phyloP scores from a whole-genome alignment of 2,888 invertebrate species.

The Rhingia campestris region DNA sequence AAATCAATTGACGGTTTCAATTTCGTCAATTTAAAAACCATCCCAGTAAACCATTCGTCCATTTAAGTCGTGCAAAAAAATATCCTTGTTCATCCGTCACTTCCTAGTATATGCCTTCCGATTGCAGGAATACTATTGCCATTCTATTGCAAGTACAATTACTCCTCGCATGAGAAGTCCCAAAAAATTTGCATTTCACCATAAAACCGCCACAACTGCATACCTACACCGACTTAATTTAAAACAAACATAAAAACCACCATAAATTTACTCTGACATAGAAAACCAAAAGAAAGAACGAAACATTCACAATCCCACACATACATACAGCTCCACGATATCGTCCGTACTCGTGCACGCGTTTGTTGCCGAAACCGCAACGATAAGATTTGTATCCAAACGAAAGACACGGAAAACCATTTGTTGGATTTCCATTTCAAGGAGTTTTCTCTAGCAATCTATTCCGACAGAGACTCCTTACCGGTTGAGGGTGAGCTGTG shows the following conservation, averaged over 20 bases:
- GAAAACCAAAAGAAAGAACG: conserved; percentile 24
- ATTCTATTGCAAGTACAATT: background rate
- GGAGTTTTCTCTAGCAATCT: conserved; percentile 43
- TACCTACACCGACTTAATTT: background rate
- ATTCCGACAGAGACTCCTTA: conserved; percentile 9
- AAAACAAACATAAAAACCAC: conserved; percentile 46
- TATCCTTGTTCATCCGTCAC: too few species aligned
- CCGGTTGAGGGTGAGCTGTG: conserved; percentile 26
- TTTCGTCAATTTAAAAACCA: too few species aligned
- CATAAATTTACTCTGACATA: conserved; percentile 51
- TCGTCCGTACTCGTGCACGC: conserved; percentile 19
- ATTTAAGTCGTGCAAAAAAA: too few species aligned
- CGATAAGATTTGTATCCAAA: conserved; percentile 65
- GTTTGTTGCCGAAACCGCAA: conserved; percentile 64
- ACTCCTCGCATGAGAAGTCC: background rate
- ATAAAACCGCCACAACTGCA: conserved; percentile 8
- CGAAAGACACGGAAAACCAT: conserved; percentile 54
- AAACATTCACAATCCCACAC: conserved; percentile 41
- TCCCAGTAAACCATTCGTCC: too few species aligned
- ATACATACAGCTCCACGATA: conserved; percentile 10
- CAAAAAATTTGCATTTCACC: conserved; percentile 52
- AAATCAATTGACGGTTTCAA: too few species aligned
- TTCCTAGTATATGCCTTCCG: too few species aligned
- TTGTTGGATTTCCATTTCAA: conserved; percentile 52
- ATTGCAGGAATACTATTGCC: too few species aligned